A percentile compares a stretch with the other conserved stretches of the same genome.
phyloP scores from a whole-genome alignment of 2,888 invertebrate genomes.

The Eubasilissa splendida region DNA sequence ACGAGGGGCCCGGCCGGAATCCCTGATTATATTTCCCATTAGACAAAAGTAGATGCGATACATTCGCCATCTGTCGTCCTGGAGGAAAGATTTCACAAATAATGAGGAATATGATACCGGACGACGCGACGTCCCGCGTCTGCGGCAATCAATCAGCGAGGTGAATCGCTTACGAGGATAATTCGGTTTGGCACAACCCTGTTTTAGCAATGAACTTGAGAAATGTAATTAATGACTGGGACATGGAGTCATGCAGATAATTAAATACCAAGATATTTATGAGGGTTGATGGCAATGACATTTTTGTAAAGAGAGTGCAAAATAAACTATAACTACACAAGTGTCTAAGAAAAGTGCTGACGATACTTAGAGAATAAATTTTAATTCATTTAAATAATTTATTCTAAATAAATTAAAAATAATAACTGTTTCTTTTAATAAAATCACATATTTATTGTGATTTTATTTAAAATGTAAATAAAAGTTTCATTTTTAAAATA shows the following conservation, averaged over 20 bases:
- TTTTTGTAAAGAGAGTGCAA: no score
- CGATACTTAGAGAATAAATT: no score
- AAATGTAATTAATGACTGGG: neutral
- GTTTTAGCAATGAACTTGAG: neutral
- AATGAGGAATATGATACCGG: conserved; percentile 54
- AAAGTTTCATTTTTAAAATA: no score
- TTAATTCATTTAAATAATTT: no score
- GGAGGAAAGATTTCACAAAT: conserved; percentile 55
- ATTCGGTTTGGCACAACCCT: conserved; percentile 15
- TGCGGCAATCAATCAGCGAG: conserved; percentile 25
- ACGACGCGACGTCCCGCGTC: conserved; percentile 9
- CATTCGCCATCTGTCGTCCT: conserved; percentile 55
- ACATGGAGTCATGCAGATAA: neutral
- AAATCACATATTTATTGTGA: no score
- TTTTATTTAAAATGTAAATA: no score
- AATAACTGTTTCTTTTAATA: no score
- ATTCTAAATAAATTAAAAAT: no score
- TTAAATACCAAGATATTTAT: neutral
- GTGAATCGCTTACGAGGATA: neutral
- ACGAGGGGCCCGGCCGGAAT: conserved; percentile 52
- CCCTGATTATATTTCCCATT: conserved; percentile 58
- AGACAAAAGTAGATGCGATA: conserved; percentile 48
- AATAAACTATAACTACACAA: no score
- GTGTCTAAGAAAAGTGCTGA: no score
- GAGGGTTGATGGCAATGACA: no score